Conservation (phyloP, 1,140 invertebrate genomes). For the Conus ventricosus region DNA sequence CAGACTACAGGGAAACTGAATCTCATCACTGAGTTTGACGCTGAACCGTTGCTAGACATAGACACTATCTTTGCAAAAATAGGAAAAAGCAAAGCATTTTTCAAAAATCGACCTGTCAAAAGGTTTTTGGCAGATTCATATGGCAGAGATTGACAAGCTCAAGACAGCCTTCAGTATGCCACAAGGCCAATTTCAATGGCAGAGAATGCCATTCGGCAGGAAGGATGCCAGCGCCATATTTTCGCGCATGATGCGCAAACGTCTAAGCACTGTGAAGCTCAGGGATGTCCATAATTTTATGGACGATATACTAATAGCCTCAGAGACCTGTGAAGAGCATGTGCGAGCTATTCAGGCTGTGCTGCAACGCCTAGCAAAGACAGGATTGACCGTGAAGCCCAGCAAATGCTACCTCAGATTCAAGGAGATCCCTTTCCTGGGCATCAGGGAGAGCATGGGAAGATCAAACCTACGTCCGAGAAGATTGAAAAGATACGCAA, state of each 20-base stretch:
- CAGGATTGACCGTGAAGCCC: slow-evolving; percentile 35
- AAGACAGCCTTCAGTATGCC: no score
- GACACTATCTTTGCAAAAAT: slow-evolving; percentile 50
- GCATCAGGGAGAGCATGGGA: slow-evolving; percentile 34
- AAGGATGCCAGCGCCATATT: slow-evolving; percentile 48
- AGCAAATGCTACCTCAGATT: slow-evolving; percentile 31
- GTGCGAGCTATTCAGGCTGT: slow-evolving; percentile 23
- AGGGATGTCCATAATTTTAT: background rate
- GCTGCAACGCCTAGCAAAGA: slow-evolving; percentile 27
- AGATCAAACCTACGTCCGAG: slow-evolving; percentile 50
- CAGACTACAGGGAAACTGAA: slow-evolving; percentile 74
- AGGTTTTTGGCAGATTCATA: slow-evolving; percentile 51
- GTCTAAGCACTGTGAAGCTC: slow-evolving; percentile 37
- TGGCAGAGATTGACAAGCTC: slow-evolving; percentile 3
- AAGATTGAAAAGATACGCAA: slow-evolving; percentile 68
- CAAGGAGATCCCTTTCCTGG: slow-evolving; percentile 36
- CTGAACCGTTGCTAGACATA: slow-evolving; percentile 52
- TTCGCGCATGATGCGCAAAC: slow-evolving; percentile 55
- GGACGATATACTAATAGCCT: background rate
- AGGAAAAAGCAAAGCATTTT: slow-evolving; percentile 4
- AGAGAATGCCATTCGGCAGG: slow-evolving; percentile 50
- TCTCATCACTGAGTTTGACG: slow-evolving; percentile 43
- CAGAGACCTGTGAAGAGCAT: slow-evolving; percentile 31
- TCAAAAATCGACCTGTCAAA: slow-evolving; percentile 45
- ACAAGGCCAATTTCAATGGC: slow-evolving; percentile 40